A percentile compares a stretch with the other conserved stretches of the same genome.
These are phyloP conservation scores for Sebastes fasciatus DNA, from an alignment of 2,113 vertebrate genomes.

Conservation along the genomic window DNA sequence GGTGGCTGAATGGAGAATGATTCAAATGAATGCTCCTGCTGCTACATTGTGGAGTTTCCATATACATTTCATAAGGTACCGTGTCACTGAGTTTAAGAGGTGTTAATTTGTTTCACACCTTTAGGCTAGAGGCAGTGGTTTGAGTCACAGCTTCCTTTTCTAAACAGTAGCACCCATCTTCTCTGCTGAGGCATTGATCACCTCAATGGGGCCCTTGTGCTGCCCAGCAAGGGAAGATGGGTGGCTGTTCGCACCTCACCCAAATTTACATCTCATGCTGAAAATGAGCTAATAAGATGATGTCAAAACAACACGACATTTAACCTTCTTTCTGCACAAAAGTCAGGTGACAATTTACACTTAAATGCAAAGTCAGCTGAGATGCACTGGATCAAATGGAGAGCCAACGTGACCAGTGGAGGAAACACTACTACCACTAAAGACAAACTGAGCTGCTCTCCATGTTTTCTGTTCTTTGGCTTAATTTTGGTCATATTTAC, in stretches of 20 bases:
- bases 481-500: not conserved
- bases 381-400: not conserved
- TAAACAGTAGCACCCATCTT: constrained; percentile 70
- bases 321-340: not conserved
- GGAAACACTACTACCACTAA: not conserved
- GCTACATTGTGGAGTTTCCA: constrained; percentile 32
- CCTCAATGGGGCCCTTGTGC: constrained; percentile 50
- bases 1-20: constrained; percentile 40
- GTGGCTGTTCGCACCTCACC: constrained; percentile 21
- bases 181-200: constrained; percentile 51
- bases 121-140: constrained; percentile 60
- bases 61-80: constrained; percentile 22
- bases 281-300: not conserved
- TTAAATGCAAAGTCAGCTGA: constrained; percentile 14
- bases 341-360: constrained; percentile 23
- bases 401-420: not conserved
- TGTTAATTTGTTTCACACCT: constrained; percentile 80
- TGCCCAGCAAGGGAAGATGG: constrained; percentile 15
- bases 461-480: not conserved
- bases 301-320: not conserved
- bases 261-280: constrained; percentile 25
- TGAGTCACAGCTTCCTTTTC: constrained; percentile 74
- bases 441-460: not conserved
- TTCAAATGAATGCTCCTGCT: constrained; percentile 36
- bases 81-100: constrained; percentile 46